Evolutionary conservation across 2,113 vertebrate species (phyloP), one percentile per base, ranked within the genome.

Genomic region (Ariopsis seemanni): DNA sequence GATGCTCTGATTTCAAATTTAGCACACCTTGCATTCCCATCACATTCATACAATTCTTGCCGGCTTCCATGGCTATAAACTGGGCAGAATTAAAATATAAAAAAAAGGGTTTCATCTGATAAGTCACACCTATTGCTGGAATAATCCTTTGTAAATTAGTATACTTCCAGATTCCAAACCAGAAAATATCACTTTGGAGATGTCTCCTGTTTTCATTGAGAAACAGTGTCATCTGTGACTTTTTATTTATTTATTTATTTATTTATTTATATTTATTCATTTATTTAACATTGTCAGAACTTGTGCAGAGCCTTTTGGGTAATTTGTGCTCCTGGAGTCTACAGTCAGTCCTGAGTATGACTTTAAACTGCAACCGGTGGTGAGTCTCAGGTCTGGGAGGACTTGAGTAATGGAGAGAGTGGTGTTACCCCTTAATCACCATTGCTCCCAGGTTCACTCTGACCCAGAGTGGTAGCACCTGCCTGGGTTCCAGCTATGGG

Each of bases 261-360:
- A n/a, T n/a, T n/a, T n/a, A n/a, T n/a, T n/a, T n/a, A n/a, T n/a
- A n/a, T 42, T 42, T 3, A 42, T 42, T 34, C 12, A 11, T 67
- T 27, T 4, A n/a, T 77, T 55, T 14, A 15, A 27, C 14, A 18
- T 57, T 30, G 53, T 30, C 53, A 79, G 8, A 79, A 79, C 57
- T 27, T 79, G 14, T 57, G 77, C n/a, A 30, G n/a, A 9, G 77
- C n/a, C 77, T 57, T 79, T 27, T 79, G 77, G 77, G 77, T 79
- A 30, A 57, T 57, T 34, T 34, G 34, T 34, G 34, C 34, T 34
- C 34, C 34, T 34, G 34, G 34, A 34, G 34, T 34, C 34, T 34
- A 34, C 34, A 34, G 34, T 34, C 34, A 34, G 34, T 34, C 34
- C 34, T 34, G 34, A 34, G 34, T 2, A 34, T 34, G 34, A 34